Percentiles rank a stretch among this genome's conserved stretches.
phyloP scores from a whole-genome alignment of 2,797 vertebrate genomes.

The Choloepus didactylus region DNA sequence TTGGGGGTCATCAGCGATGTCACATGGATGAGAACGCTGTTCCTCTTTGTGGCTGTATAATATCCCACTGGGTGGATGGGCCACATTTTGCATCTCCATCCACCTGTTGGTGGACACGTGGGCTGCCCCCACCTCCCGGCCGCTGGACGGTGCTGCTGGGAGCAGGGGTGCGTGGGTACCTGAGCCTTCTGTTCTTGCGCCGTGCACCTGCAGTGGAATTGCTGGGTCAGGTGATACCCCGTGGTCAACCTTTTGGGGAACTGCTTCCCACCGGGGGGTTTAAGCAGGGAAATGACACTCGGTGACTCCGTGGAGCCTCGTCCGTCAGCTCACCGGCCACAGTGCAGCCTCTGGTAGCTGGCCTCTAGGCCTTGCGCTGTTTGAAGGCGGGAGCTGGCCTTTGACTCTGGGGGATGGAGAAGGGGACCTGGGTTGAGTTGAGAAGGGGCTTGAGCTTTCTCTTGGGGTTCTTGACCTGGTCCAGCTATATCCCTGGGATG shows the following conservation, averaged over 20 bases:
- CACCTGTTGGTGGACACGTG: accelerated
- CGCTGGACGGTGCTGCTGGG: not conserved
- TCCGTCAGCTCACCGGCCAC: accelerated
- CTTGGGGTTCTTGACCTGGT: not conserved
- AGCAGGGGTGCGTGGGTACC: accelerated
- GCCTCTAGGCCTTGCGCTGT: not conserved
- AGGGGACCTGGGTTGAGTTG: no score
- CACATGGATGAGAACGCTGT: accelerated
- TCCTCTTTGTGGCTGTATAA: not conserved
- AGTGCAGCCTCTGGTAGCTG: accelerated
- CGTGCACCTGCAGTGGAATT: not conserved
- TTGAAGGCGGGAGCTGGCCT: not conserved
- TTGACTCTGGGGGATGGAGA: not conserved
- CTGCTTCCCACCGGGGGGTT: not conserved
- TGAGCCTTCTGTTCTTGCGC: not conserved
- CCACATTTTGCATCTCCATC: accelerated
- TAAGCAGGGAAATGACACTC: not conserved
- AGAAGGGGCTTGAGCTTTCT: not conserved
- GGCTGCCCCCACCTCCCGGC: not conserved
- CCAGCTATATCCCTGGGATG: accelerated
- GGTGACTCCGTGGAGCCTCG: not conserved
- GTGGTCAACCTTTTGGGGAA: not conserved
- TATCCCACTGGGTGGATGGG: accelerated
- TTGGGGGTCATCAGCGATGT: no score
- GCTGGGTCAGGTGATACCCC: not conserved